phyloP scores from a whole-genome alignment of 2,888 invertebrate species.

The Asteroscopus sphinx region DNA sequence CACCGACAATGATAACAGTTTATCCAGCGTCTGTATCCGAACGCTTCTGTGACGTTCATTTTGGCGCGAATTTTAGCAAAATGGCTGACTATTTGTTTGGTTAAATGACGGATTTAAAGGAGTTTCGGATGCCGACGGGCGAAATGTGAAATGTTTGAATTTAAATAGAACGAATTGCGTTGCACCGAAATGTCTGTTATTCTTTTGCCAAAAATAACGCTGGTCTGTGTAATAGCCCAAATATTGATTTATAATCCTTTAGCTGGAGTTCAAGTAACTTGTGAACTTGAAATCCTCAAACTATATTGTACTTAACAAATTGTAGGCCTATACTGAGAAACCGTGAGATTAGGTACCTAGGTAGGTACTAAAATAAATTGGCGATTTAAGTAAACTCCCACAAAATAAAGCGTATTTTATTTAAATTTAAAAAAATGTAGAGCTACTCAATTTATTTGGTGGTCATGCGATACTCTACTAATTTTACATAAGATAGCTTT shows the following conservation, averaged over 20 bases:
- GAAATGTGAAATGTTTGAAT: not conserved
- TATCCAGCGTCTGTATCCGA: conserved; percentile 71
- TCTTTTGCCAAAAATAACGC: not conserved
- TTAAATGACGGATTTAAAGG: conserved; percentile 43
- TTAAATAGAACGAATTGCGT: not conserved
- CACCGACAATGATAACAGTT: conserved; percentile 80
- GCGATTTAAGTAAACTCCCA: too few species aligned
- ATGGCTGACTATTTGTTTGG: conserved; percentile 68
- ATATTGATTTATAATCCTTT: too few species aligned
- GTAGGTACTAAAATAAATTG: too few species aligned
- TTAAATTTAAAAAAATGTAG: too few species aligned
- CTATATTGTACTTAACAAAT: too few species aligned
- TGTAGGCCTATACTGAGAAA: too few species aligned
- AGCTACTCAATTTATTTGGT: not conserved
- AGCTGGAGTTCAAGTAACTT: too few species aligned
- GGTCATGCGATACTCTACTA: not conserved
- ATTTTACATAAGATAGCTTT: not conserved
- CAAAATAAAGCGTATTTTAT: too few species aligned
- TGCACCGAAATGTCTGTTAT: not conserved
- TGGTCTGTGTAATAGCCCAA: too few species aligned
- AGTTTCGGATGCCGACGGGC: conserved; percentile 21
- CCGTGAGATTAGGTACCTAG: too few species aligned
- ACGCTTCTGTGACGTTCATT: conserved; percentile 78
- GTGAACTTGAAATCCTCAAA: too few species aligned
- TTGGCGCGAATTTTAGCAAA: conserved; percentile 72